phyloP scores from a whole-genome alignment of 1,140 invertebrate genomes.

The Phortica variegata region DNA sequence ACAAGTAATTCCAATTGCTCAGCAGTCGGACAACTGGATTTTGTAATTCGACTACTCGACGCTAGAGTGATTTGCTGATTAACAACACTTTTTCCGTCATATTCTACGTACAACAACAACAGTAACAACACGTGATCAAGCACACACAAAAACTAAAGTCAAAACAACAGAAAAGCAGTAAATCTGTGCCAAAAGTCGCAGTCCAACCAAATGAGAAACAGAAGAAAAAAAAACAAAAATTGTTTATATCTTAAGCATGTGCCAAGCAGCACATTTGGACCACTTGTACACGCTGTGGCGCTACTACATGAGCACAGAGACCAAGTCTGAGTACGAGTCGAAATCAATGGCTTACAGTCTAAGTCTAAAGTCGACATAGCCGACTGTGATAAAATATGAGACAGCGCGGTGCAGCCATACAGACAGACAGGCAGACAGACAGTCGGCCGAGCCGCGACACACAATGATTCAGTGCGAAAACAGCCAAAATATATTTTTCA shows the following conservation, averaged over 20 bases:
- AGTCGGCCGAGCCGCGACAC: neutral
- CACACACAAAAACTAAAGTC: slow-evolving; percentile 55
- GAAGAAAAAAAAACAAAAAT: slow-evolving; percentile 15
- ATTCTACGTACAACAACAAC: slow-evolving; percentile 52
- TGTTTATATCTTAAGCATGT: slow-evolving; percentile 37
- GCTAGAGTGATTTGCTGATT: slow-evolving; percentile 52
- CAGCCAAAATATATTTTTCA: slow-evolving; percentile 29
- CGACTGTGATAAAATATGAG: slow-evolving; percentile 51
- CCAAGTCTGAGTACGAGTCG: slow-evolving; percentile 19
- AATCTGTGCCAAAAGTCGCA: slow-evolving; percentile 49
- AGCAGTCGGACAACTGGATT: too few species aligned
- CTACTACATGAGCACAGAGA: slow-evolving; percentile 8
- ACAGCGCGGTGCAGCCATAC: slow-evolving; percentile 51
- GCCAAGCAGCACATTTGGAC: slow-evolving; percentile 23
- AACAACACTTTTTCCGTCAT: slow-evolving; percentile 52
- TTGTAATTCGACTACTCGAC: slow-evolving; percentile 50
- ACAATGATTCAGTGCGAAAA: slow-evolving; percentile 46
- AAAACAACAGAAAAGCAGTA: slow-evolving; percentile 51
- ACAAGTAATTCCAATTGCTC: too few species aligned
- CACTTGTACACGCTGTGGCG: too few species aligned
- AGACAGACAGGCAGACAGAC: slow-evolving; percentile 40
- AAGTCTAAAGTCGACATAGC: slow-evolving; percentile 8
- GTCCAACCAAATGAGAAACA: too few species aligned
- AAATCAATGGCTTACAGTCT: slow-evolving; percentile 26
- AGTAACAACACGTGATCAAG: slow-evolving; percentile 41